These are phyloP conservation scores for Atractosteus spatula DNA, from an alignment of 2,113 vertebrate species.

Conservation along the genomic window DNA sequence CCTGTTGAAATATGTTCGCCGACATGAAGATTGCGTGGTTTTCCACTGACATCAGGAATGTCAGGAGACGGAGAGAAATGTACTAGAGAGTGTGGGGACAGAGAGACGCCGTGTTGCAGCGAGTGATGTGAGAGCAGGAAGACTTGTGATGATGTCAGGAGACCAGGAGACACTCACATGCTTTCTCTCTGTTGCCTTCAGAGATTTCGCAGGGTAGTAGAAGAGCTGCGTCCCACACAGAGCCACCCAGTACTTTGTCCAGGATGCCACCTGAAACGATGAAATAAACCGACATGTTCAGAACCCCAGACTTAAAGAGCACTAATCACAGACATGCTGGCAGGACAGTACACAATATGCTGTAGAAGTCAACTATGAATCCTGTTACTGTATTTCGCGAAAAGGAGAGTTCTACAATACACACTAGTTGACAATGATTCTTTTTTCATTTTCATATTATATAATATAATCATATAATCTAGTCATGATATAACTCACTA, in stretches of 20 bases:
- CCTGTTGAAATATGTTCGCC: too few relatives aligned
- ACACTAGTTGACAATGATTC: too few relatives aligned
- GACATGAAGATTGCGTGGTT: too few relatives aligned
- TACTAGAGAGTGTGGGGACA: background rate
- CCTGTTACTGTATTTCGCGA: too few relatives aligned
- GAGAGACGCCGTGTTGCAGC: background rate
- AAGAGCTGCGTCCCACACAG: constrained; percentile 89
- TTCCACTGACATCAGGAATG: too few relatives aligned
- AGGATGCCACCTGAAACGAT: constrained; percentile 82
- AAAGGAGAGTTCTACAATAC: too few relatives aligned
- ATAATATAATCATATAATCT: too few relatives aligned
- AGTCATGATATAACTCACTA: too few relatives aligned
- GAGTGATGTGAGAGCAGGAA: too few relatives aligned
- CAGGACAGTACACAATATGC: background rate
- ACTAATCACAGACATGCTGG: background rate
- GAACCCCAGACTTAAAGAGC: constrained; percentile 1
- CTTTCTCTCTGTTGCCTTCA: constrained; percentile 96
- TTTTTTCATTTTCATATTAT: too few relatives aligned
- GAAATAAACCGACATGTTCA: constrained; percentile 2
- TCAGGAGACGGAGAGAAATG: background rate
- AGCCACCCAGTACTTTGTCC: constrained; percentile 97
- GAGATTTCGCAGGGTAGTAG: constrained; percentile 95
- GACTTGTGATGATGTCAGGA: too few relatives aligned
- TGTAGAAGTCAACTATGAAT: too few relatives aligned
- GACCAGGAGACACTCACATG: constrained; percentile 74